Evolutionary conservation across 2,797 vertebrate species (phyloP).

Genomic region (Oryzias sinensis): DNA sequence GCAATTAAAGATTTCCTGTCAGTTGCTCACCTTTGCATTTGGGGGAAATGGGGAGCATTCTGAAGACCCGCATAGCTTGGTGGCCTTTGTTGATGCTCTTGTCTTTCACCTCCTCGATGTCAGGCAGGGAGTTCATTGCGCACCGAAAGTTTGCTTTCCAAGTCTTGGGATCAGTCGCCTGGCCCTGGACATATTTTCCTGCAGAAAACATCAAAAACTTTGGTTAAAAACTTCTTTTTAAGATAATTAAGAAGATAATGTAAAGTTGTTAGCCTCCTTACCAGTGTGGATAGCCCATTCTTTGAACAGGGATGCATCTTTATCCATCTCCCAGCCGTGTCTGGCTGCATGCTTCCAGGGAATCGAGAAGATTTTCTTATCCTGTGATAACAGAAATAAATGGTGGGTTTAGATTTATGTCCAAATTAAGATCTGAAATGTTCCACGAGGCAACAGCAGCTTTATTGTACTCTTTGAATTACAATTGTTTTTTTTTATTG

Average conservation of each 20-base stretch:
- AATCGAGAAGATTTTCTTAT: constrained; percentile 88
- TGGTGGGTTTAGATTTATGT: neutral
- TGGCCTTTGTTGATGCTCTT: constrained; percentile 92
- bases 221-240: neutral
- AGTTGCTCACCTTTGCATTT: constrained; percentile 70
- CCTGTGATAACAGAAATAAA: constrained; percentile 66
- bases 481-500: neutral
- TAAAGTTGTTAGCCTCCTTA: constrained; percentile 51
- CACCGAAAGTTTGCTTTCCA: constrained; percentile 99
- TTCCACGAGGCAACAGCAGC: no score
- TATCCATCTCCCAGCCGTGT: constrained; percentile 94
- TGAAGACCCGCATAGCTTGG: constrained; percentile 89
- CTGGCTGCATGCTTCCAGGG: constrained; percentile 97
- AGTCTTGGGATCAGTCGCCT: constrained; percentile 87
- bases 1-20: constrained; percentile 16
- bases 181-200: constrained; percentile 88
- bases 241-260: no score
- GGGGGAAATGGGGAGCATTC: constrained; percentile 81
- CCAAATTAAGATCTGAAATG: neutral
- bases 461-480: no score
- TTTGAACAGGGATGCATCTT: constrained; percentile 91
- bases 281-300: constrained; percentile 97
- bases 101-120: constrained; percentile 94
- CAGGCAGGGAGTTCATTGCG: constrained; percentile 95
- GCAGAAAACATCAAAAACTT: constrained; percentile 16